Evolutionary conservation across 2,888 invertebrate genomes (phyloP).

Genomic region (Apoda limacodes): DNA sequence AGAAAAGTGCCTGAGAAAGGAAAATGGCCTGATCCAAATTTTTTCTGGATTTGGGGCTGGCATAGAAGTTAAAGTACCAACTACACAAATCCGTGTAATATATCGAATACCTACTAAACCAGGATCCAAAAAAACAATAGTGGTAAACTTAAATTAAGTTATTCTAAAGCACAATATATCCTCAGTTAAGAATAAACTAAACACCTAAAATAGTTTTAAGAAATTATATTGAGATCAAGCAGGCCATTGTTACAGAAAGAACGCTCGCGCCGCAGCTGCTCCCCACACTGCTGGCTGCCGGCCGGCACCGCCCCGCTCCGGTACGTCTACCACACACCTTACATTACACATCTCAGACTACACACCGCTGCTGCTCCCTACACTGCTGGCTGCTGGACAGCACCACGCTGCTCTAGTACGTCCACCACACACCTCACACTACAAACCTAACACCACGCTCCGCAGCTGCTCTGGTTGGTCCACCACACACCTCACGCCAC

Average conservation of each 20-base stretch:
- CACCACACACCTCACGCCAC: too few relatives aligned
- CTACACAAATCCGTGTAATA: too few relatives aligned
- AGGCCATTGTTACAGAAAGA: slow-evolving; percentile 67
- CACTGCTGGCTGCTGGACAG: slow-evolving; percentile 36
- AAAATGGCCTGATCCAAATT: too few relatives aligned
- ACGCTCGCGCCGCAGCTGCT: slow-evolving; percentile 65
- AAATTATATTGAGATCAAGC: slow-evolving; percentile 47
- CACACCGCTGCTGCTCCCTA: slow-evolving; percentile 54
- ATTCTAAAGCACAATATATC: too few relatives aligned
- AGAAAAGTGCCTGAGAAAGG: too few relatives aligned
- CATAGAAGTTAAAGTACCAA: too few relatives aligned
- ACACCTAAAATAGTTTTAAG: too few relatives aligned
- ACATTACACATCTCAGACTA: neutral
- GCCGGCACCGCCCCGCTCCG: slow-evolving; percentile 36
- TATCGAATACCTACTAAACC: too few relatives aligned
- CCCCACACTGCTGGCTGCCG: slow-evolving; percentile 33
- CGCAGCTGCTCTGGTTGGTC: neutral
- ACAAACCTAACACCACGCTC: neutral
- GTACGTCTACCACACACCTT: slow-evolving; percentile 20
- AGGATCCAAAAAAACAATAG: too few relatives aligned
- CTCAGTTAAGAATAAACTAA: too few relatives aligned
- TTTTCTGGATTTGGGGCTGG: too few relatives aligned
- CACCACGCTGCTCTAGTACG: slow-evolving; percentile 35
- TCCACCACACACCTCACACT: slow-evolving; percentile 1
- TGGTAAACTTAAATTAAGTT: too few relatives aligned